Conservation (phyloP, 2,113 vertebrate genomes). For the Actenoides lindsayi region DNA sequence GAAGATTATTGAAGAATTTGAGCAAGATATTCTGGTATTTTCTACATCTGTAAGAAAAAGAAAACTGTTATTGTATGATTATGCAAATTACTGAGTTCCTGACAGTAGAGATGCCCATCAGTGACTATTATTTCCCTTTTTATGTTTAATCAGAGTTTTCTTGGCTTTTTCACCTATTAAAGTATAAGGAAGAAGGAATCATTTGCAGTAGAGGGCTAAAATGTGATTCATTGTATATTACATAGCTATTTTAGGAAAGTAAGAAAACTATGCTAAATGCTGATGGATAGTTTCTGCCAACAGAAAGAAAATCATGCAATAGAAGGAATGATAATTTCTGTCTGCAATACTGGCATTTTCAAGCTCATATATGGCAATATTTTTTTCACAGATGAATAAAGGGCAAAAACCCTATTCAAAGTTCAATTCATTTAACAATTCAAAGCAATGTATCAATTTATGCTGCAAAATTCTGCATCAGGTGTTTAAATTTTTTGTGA, state of each 20-base stretch:
- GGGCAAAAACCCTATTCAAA: background rate
- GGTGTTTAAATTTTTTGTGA: background rate
- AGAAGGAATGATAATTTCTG: background rate
- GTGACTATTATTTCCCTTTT: background rate
- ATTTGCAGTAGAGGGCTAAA: background rate
- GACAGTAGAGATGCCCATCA: background rate
- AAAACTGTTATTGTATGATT: background rate
- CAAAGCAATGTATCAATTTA: background rate
- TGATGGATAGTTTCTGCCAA: background rate
- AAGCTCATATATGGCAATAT: background rate
- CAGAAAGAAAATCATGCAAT: background rate
- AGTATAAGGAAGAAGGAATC: background rate
- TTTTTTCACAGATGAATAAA: background rate
- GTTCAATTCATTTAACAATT: background rate
- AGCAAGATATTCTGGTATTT: background rate
- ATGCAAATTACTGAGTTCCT: background rate
- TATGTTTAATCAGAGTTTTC: background rate
- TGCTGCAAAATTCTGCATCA: background rate
- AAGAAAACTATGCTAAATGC: background rate
- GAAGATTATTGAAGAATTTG: background rate
- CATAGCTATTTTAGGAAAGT: background rate
- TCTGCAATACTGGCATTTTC: background rate
- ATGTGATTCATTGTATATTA: background rate
- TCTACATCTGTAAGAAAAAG: background rate
- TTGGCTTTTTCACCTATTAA: background rate